phyloP scores from a whole-genome alignment of 2,113 vertebrate genomes.

The Callipepla squamata region DNA sequence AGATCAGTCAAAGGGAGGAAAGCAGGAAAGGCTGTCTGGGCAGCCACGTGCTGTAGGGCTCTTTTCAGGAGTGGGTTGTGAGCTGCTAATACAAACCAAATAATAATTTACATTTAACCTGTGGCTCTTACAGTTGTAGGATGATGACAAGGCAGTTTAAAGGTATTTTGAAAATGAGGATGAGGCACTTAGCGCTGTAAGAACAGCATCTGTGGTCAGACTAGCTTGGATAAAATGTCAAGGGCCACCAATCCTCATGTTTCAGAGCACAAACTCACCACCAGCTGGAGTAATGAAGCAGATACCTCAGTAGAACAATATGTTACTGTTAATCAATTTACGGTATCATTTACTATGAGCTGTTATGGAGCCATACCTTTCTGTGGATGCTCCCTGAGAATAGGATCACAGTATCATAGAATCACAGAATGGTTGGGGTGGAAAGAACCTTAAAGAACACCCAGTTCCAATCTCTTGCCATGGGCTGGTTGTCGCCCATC shows the following conservation, averaged over 20 bases:
- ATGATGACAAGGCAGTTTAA: not conserved
- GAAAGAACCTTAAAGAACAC: not conserved
- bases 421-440: not conserved
- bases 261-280: not conserved
- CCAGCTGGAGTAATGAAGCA: slow-evolving; percentile 1
- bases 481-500: not conserved
- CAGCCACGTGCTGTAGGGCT: not conserved
- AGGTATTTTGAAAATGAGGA: not conserved
- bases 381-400: not conserved
- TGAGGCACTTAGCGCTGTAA: not conserved
- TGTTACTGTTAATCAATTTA: not conserved
- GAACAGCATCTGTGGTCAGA: not conserved
- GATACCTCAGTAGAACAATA: not conserved
- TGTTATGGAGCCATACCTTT: not conserved
- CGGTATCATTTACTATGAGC: not conserved
- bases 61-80: not conserved
- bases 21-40: not conserved
- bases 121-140: not conserved
- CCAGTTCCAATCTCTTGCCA: not conserved
- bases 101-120: not conserved
- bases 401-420: not conserved
- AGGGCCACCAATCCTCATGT: not conserved
- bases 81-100: not conserved
- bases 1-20: not conserved
- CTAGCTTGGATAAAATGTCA: not conserved